Evolutionary conservation across 2,797 vertebrate species (phyloP).

Genomic region (Ciconia nigra): DNA sequence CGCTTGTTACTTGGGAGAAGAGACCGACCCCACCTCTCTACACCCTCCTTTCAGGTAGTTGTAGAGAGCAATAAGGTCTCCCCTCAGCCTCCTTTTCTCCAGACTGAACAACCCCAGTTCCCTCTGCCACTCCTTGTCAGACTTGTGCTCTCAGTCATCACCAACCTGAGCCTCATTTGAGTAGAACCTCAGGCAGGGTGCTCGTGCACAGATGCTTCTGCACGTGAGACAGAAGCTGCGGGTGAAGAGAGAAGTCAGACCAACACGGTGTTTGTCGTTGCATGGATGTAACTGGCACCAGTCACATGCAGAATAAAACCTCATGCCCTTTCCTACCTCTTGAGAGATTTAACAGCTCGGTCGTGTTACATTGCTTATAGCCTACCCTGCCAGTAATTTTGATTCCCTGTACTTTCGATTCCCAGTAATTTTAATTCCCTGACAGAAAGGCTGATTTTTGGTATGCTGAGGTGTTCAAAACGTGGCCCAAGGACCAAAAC

Average conservation of each 20-base stretch:
- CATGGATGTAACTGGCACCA: not conserved
- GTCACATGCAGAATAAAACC: not conserved
- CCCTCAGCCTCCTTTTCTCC: no score
- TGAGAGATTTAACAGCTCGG: not conserved
- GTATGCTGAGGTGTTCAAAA: not conserved
- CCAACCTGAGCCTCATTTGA: fast-evolving
- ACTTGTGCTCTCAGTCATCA: not conserved
- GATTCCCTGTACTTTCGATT: not conserved
- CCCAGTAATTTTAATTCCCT: not conserved
- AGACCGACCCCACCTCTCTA: no score
- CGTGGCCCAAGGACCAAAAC: not conserved
- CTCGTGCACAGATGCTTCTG: not conserved
- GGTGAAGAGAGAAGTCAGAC: not conserved
- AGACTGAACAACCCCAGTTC: no score
- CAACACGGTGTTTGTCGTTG: not conserved
- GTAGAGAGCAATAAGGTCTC: no score
- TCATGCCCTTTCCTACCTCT: not conserved
- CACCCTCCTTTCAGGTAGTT: no score
- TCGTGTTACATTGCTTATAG: not conserved
- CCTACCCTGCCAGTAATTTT: not conserved
- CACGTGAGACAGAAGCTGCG: not conserved
- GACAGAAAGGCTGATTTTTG: not conserved
- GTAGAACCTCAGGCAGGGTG: not conserved
- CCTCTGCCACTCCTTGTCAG: no score
- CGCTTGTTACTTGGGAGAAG: no score